These are phyloP conservation scores for Malachius bipustulatus DNA, from an alignment of 2,888 invertebrate species.

Conservation along the genomic window DNA sequence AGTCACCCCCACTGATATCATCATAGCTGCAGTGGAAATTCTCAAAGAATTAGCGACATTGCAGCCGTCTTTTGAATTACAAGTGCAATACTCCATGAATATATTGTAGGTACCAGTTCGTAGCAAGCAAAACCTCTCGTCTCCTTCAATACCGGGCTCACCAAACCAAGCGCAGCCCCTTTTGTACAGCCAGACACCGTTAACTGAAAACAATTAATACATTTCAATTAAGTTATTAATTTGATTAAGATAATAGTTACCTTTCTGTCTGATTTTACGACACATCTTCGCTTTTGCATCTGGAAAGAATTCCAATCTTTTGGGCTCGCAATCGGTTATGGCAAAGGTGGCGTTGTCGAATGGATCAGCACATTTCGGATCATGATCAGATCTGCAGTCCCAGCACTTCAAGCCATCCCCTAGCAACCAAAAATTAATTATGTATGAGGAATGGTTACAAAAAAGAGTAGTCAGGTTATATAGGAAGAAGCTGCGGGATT, in stretches of 20 bases:
- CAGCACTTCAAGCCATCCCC: conserved; percentile 72
- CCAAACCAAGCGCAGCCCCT: conserved; percentile 83
- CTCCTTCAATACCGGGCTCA: conserved; percentile 79
- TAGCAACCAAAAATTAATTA: conserved; percentile 33
- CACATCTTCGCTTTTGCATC: conserved; percentile 73
- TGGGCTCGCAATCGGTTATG: conserved; percentile 52
- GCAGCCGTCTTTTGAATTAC: conserved; percentile 86
- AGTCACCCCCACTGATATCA: too few species aligned
- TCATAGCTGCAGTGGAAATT: too few species aligned
- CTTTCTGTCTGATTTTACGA: conserved; percentile 83
- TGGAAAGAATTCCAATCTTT: conserved; percentile 49
- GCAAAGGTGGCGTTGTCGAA: conserved; percentile 83
- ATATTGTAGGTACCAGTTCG: conserved; percentile 86
- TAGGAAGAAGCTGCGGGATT: too few species aligned
- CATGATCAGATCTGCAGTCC: conserved; percentile 79
- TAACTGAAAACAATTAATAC: conserved; percentile 48
- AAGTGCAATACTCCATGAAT: conserved; percentile 88
- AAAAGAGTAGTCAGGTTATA: too few species aligned
- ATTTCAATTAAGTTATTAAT: too few species aligned
- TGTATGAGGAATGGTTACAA: too few species aligned
- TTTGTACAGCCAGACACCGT: conserved; percentile 81
- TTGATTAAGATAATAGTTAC: conserved; percentile 33
- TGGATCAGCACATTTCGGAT: conserved; percentile 84
- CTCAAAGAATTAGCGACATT: too few species aligned
- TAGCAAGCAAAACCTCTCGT: conserved; percentile 84